A percentile compares a stretch with the other conserved stretches of the same genome.
phyloP scores from a whole-genome alignment of 2,113 vertebrate genomes.

The Eulacestoma nigropectus region DNA sequence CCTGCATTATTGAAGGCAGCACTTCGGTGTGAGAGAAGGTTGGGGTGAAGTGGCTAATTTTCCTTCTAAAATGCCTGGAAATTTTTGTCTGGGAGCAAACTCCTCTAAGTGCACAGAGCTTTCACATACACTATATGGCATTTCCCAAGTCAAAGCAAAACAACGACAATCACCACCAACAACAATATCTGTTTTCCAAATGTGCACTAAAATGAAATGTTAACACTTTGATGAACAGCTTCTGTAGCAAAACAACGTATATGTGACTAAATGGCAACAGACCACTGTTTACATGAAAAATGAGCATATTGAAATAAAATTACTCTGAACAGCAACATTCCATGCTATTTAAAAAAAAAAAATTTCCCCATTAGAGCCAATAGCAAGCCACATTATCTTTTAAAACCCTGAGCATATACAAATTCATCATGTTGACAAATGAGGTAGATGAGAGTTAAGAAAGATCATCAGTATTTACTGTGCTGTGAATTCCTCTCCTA shows the following conservation, averaged over 20 bases:
- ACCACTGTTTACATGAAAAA: not conserved
- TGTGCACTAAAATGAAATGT: slow-evolving; percentile 2
- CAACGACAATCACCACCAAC: not conserved
- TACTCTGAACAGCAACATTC: not conserved
- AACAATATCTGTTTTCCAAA: not conserved
- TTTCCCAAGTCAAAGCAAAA: not conserved
- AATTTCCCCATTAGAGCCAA: not conserved
- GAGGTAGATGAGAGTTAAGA: not conserved
- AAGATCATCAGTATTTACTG: not conserved
- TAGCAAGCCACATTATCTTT: not conserved
- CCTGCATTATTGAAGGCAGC: not conserved
- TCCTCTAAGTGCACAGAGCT: not conserved
- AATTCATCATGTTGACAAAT: slow-evolving; percentile 4
- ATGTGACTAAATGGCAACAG: not conserved
- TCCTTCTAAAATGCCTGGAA: not conserved
- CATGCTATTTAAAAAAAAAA: not conserved
- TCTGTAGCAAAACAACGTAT: not conserved
- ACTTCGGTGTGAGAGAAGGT: not conserved
- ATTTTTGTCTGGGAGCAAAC: not conserved
- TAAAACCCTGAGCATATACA: not conserved
- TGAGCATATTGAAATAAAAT: slow-evolving; percentile 1
- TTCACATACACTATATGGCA: not conserved
- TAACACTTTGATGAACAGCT: slow-evolving; percentile 14
- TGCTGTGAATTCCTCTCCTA: not conserved
- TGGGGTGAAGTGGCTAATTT: not conserved